Evolutionary conservation across 2,113 vertebrate genomes (phyloP).

Genomic region (Cyanoderma ruficeps): DNA sequence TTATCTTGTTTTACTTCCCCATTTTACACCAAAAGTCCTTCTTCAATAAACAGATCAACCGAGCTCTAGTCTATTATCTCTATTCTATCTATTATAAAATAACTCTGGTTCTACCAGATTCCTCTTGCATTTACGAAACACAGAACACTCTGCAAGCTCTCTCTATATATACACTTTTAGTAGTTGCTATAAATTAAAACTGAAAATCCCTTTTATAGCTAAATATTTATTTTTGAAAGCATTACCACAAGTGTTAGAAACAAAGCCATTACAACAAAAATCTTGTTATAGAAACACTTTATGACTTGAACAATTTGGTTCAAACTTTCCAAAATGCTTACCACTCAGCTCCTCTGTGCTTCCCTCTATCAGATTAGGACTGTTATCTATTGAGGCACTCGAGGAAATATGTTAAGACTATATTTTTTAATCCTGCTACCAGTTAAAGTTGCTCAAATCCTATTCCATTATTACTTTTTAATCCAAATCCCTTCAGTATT

Average conservation of each 20-base stretch:
- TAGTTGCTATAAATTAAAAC: not conserved
- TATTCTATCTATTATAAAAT: too few species aligned
- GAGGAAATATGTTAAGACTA: not conserved
- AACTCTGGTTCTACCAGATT: not conserved
- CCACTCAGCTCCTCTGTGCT: not conserved
- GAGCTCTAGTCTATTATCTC: too few species aligned
- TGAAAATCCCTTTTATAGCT: not conserved
- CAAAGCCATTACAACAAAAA: conserved; percentile 13
- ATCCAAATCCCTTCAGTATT: not conserved
- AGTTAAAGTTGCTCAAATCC: not conserved
- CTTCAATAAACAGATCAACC: not conserved
- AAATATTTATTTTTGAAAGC: conserved; percentile 40
- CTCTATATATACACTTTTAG: not conserved
- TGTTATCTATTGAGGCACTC: not conserved
- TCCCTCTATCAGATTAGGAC: not conserved
- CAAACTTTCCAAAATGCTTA: not conserved
- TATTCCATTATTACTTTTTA: not conserved
- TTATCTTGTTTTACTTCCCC: not conserved
- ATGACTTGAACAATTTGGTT: not conserved
- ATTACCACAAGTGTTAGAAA: not conserved
- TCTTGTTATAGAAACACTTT: conserved; percentile 4
- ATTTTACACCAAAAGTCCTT: not conserved
- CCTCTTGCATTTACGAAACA: not conserved
- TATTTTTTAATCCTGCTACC: not conserved
- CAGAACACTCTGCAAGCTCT: not conserved